phyloP scores from a whole-genome alignment of 2,113 vertebrate genomes.

The Vulpes vulpes region DNA sequence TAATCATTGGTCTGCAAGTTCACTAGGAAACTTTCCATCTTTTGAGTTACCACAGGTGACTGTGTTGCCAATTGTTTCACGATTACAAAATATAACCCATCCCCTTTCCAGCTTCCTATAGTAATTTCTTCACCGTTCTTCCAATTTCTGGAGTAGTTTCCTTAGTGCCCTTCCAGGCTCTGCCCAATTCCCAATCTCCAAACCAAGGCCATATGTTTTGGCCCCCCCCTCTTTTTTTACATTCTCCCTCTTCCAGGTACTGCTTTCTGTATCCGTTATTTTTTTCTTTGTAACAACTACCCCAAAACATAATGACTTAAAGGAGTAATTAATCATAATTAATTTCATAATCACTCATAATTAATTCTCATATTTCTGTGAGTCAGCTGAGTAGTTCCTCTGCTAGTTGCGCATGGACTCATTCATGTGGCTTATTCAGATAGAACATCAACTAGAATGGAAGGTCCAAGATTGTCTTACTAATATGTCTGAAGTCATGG shows the following conservation, averaged over 20 bases:
- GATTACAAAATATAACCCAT: neutral
- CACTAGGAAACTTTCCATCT: neutral
- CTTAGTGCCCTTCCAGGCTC: neutral
- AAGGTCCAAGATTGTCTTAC: neutral
- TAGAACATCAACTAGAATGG: neutral
- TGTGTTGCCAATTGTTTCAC: neutral
- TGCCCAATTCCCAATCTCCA: neutral
- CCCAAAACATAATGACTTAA: neutral
- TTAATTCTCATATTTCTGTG: neutral
- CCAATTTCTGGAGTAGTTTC: neutral
- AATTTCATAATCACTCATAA: neutral
- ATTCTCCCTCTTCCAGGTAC: neutral
- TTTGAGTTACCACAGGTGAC: neutral
- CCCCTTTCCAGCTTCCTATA: neutral
- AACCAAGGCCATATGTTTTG: neutral
- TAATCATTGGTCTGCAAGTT: neutral
- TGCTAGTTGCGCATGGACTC: neutral
- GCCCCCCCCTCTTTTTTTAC: neutral
- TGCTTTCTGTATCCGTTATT: neutral
- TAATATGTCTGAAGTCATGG: neutral
- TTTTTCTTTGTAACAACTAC: neutral
- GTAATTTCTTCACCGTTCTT: neutral
- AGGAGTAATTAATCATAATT: neutral
- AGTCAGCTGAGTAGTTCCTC: neutral
- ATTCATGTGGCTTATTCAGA: neutral